Conservation (phyloP, 37 sponge, comb jelly and placozoan genomes). For the Petrosia ficiformis region DNA sequence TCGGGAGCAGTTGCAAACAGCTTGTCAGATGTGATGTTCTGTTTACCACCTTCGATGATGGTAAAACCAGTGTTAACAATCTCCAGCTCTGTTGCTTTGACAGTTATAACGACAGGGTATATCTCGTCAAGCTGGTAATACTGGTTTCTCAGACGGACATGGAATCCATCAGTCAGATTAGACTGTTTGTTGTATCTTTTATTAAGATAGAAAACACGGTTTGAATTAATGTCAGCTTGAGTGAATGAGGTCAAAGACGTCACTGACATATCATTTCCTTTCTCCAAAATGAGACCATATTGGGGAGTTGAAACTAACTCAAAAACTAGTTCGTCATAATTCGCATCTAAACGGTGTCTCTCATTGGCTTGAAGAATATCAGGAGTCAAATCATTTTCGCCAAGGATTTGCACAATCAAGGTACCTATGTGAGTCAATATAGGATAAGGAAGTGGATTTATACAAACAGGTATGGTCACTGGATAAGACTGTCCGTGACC, state of each 20-base stretch:
- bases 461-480: background rate
- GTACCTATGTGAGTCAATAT: background rate
- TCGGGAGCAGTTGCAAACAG: background rate
- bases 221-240: background rate
- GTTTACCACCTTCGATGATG: background rate
- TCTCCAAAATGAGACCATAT: background rate
- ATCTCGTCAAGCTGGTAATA: no score
- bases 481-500: background rate
- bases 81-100: background rate
- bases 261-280: background rate
- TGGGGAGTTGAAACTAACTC: no score
- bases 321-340: background rate
- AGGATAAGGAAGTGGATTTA: background rate
- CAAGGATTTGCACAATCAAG: background rate
- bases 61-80: background rate
- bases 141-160: no score
- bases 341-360: background rate
- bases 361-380: background rate
- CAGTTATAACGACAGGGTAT: background rate
- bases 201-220: no score
- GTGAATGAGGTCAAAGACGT: background rate
- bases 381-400: background rate
- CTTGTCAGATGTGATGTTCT: background rate
- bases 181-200: no score
- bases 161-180: no score